Evolutionary conservation across 2,888 invertebrate species (phyloP), one percentile per base, ranked within the genome.

Genomic region (Gasteruption jaculator): DNA sequence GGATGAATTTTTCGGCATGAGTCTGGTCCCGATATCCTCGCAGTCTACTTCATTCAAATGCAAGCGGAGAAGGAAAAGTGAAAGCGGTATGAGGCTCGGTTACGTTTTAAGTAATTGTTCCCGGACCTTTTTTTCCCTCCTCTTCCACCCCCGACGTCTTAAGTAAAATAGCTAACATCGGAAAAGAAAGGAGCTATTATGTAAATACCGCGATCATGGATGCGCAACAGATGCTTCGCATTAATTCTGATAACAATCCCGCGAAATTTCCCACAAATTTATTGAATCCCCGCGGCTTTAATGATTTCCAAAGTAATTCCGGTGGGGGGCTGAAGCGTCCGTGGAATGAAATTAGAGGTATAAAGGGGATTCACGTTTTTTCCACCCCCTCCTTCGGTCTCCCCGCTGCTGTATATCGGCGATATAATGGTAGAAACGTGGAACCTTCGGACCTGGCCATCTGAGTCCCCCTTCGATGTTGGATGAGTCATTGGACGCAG

Each of bases 161-260:
- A n/a, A 11, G 11, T 11, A 34, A n/a, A n/a, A n/a, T n/a, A n/a
- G n/a, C n/a, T 14, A 21, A 52, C 53, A 52, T 52, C 45, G 42
- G 40, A 44, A 11, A 40, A 43, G 40, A 25, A 42, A 49, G 46
- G 40, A 44, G 50, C 65, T 65, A 67, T 67, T 67, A 67, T 66
- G 67, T 59, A 67, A 67, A 67, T 67, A 60, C 58, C 64, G 62
- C 58, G n/a, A n/a, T 64, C 63, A 60, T 56, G 59, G 64, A 66
- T 57, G 66, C 65, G 67, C 67, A 67, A 67, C 66, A 67, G 67
- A 67, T 67, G 67, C 63, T 58, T 62, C 58, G 55, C 53, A 54
- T 58, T 61, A 61, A 63, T 59, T 58, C 60, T 58, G 54, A 60
- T 56, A 63, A 57, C 57, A 57, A 14, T 45, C 46, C 37, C 41